Conservation (phyloP, 2,113 vertebrate species). For the Pachycephala philippinensis region DNA sequence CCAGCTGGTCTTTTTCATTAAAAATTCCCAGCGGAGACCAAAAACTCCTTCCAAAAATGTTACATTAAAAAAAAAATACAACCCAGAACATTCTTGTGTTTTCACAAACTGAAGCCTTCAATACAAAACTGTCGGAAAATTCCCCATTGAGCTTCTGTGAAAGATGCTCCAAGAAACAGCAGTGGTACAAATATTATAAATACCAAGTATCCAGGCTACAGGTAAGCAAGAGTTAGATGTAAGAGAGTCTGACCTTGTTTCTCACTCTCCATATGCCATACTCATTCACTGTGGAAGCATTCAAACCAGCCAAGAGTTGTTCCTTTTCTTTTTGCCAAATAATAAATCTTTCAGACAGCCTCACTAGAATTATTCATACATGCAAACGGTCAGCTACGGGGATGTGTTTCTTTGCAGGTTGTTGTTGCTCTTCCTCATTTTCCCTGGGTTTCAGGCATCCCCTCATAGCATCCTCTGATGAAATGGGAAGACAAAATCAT, state of each 20-base stretch:
- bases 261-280: not conserved
- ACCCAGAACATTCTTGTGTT: not conserved
- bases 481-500: not conserved
- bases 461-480: not conserved
- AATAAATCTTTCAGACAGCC: slow-evolving; percentile 34
- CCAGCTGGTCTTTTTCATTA: not conserved
- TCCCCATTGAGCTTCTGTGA: not conserved
- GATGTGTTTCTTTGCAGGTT: not conserved
- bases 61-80: not conserved
- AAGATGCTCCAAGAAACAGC: slow-evolving; percentile 4
- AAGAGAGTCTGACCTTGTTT: slow-evolving; percentile 2
- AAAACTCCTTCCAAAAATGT: not conserved
- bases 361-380: slow-evolving; percentile 7
- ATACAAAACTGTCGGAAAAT: not conserved
- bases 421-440: not conserved
- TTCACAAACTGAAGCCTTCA: not conserved
- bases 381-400: not conserved
- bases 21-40: not conserved
- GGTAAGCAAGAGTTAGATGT: not conserved
- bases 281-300: not conserved
- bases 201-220: not conserved
- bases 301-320: slow-evolving; percentile 18
- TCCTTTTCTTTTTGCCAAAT: slow-evolving; percentile 44
- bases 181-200: not conserved
- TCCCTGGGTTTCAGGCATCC: not conserved